Base-by-base conservation (phyloP, 2,113 vertebrate genomes). In the Sander lucioperca region DNA sequence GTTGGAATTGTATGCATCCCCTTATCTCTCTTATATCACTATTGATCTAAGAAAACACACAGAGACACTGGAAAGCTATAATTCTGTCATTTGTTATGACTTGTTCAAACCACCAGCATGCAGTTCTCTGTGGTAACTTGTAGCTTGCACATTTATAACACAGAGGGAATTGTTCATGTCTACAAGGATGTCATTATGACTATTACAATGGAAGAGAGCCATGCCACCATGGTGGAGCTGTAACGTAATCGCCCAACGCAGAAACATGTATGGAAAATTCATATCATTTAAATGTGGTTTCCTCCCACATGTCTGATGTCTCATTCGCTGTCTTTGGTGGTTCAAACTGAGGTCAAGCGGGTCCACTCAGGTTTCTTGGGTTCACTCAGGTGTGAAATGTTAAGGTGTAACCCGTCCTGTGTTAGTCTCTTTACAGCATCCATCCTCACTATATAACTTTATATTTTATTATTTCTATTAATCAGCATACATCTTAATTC, bases 331-430 rank as follows among this genome's bases (percentile, higher is more conserved):
- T 53, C n/a, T 59, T 19, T 39, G 16, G 21, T 8, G 71, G 85
- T 90, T 91, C 88, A 89, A 59, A 10, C 64, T 8, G 73, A 54
- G 87, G 84, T 81, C 83, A 85, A 48, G 59, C 45, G 3, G 53
- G 50, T 47, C 11, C 18, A 68, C 75, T 89, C 69, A 62, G 63
- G 83, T 92, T 88, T 76, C 81, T 61, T 53, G 39, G 33, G 51
- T 50, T 74, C 84, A 71, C 51, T 79, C 47, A 19, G 43, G 77
- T 75, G 77, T 76, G 56, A 82, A 57, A 12, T 30, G 63, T 51
- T 74, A 25, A 74, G 21, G 56, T 77, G 4, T 19, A 45, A 72
- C 56, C 23, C 3, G 2, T 33, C n/a, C 47, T 66, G 45, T 62
- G 33, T 51, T 74, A 15, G 25, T 23, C 23, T 9, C 39, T 4